Conservation (phyloP, 2,888 invertebrate species). For the Chalcis sispes region DNA sequence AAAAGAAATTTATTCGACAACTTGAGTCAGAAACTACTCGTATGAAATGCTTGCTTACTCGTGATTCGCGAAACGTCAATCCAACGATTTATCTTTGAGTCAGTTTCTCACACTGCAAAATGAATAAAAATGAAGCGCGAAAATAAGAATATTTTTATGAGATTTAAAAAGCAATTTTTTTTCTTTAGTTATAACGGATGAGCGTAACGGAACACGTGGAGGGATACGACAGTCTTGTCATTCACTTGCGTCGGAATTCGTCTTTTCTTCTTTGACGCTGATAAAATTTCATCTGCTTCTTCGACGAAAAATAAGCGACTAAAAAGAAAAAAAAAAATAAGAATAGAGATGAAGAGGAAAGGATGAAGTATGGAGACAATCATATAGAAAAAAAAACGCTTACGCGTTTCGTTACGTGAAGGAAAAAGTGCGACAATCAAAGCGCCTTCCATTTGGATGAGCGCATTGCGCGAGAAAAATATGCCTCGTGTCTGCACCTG, state of each 20-base stretch:
- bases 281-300: background rate
- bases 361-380: background rate
- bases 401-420: too few relatives aligned
- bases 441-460: conserved; percentile 20
- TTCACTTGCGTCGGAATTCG: conserved; percentile 37
- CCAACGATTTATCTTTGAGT: background rate
- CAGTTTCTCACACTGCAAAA: background rate
- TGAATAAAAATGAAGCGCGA: conserved; percentile 11
- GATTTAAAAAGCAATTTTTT: conserved; percentile 44
- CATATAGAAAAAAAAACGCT: too few relatives aligned
- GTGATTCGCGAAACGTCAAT: conserved; percentile 10
- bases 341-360: background rate
- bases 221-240: conserved; percentile 37
- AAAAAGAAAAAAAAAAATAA: background rate
- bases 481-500: conserved; percentile 25
- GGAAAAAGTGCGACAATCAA: conserved; percentile 8
- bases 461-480: background rate
- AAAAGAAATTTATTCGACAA: too few relatives aligned
- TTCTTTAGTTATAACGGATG: background rate
- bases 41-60: too few relatives aligned
- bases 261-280: conserved; percentile 22
- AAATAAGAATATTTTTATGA: background rate
- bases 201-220: background rate
- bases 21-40: too few relatives aligned
- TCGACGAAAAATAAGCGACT: background rate